phyloP scores from a whole-genome alignment of 2,888 invertebrate species.

The Trichogramma dendrolimi region DNA sequence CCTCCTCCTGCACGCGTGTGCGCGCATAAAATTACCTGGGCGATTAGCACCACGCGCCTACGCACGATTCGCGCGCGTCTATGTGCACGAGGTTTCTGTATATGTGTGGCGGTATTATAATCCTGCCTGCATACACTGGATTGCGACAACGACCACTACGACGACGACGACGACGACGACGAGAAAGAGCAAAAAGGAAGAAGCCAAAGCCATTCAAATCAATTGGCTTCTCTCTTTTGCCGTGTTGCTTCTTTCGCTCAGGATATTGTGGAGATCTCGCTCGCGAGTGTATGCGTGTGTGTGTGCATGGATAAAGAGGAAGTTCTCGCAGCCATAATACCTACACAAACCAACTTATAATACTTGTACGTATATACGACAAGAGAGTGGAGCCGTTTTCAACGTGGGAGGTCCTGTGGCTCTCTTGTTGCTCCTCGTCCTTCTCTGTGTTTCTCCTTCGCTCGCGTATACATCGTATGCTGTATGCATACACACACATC shows the following conservation, averaged over 20 bases:
- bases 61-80: not conserved
- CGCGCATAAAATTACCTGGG: too few species aligned
- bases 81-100: not conserved
- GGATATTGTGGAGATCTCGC: too few species aligned
- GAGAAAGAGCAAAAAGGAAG: too few species aligned
- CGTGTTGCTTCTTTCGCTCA: too few species aligned
- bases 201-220: too few species aligned
- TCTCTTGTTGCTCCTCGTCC: not conserved
- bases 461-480: not conserved
- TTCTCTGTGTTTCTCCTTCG: not conserved
- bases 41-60: not conserved
- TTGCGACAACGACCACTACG: too few species aligned
- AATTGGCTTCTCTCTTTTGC: not conserved
- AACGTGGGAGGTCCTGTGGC: constrained; percentile 22
- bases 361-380: too few species aligned
- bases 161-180: too few species aligned
- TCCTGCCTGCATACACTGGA: too few species aligned
- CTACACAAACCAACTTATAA: not conserved
- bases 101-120: not conserved
- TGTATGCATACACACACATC: not conserved
- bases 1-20: too few species aligned
- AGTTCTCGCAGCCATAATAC: constrained; percentile 5
- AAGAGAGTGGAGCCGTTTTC: not conserved
- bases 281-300: not conserved
- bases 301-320: not conserved